Base-by-base conservation (phyloP, 92 coral and sea anemone genomes). In the Heliopora coerulea region DNA sequence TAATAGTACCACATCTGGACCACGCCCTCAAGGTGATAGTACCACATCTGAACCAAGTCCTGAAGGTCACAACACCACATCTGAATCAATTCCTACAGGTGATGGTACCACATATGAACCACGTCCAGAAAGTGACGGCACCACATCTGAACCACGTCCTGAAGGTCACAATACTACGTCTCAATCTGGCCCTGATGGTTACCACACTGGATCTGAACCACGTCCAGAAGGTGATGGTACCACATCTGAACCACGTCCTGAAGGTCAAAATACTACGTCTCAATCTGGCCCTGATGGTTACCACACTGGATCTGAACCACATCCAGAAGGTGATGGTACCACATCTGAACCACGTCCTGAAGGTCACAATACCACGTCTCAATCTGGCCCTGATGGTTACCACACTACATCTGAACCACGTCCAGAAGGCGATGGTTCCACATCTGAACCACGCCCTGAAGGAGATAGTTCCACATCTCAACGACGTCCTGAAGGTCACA, bases 361-460 rank as follows among this genome's bases (percentile, higher is more conserved):
- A 63, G 46, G 49, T 17, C 10, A 26, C 37, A 62, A 35, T 26
- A 33, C 41, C 15, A 31, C 74, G 25, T 67, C 58, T 44, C 39
- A 67, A 56, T 30, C 61, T 50, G 35, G 37, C 12, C 50, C 56
- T 35, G 44, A 54, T 19, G 52, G 33, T 19, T 48, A 24, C 27
- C 74, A 62, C 42, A 50, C 7, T 50, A 23, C 58, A 21, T 31
- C 66, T 6, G 66, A 59, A 59, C 66, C 66, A 25, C 21, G 0
- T 31, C 66, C 66, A 35, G 56, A 65, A 12, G 69, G 49, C 42
- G 17, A 17, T 50, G 27, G 34, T 21, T 3, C 79, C 49, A 49
- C 82, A 40, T 54, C 82, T 8, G 82, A 78, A 37, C 75, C 76
- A 40, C 44, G 44, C 17, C 75, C 85, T 80, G 85, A 85, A 59